These are phyloP conservation scores for Triplophysa bombifrons DNA, from an alignment of 2,797 vertebrate species.

Conservation along the genomic window DNA sequence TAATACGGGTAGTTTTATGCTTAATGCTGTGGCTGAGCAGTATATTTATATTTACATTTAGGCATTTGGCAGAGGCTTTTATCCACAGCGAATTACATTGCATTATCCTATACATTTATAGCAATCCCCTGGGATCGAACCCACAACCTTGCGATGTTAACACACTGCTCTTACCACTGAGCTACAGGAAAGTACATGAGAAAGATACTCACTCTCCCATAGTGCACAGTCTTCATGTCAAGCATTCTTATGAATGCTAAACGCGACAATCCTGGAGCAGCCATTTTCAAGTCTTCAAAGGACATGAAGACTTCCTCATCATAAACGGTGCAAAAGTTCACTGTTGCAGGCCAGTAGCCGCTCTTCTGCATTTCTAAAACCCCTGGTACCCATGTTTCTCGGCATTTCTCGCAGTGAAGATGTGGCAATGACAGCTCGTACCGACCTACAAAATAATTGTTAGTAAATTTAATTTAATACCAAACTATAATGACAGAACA, in stretches of 20 bases:
- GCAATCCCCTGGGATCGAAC: too few species aligned
- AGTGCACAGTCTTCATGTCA: constrained; percentile 5
- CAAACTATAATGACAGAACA: not conserved
- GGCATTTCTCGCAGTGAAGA: not conserved
- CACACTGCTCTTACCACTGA: too few species aligned
- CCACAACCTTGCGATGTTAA: too few species aligned
- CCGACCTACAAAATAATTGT: constrained; percentile 19
- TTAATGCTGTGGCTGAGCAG: not conserved
- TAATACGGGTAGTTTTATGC: not conserved
- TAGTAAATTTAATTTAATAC: not conserved
- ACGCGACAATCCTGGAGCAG: constrained; percentile 19
- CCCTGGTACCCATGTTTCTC: constrained; percentile 22
- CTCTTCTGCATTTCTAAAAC: not conserved
- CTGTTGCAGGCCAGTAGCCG: constrained; percentile 29
- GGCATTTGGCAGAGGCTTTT: too few species aligned
- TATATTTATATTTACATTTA: too few species aligned
- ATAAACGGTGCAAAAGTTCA: constrained; percentile 15
- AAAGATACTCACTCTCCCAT: constrained; percentile 29
- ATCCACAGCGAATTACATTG: too few species aligned
- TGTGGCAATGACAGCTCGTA: constrained; percentile 37
- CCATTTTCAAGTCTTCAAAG: constrained; percentile 26
- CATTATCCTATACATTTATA: too few species aligned
- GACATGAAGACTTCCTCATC: constrained; percentile 19
- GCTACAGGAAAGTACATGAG: too few species aligned
- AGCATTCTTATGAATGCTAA: constrained; percentile 41